Percentiles rank a stretch among this genome's conserved stretches.
These are phyloP conservation scores for Acronicta alni DNA, from an alignment of 2,888 invertebrate genomes.

Conservation along the genomic window DNA sequence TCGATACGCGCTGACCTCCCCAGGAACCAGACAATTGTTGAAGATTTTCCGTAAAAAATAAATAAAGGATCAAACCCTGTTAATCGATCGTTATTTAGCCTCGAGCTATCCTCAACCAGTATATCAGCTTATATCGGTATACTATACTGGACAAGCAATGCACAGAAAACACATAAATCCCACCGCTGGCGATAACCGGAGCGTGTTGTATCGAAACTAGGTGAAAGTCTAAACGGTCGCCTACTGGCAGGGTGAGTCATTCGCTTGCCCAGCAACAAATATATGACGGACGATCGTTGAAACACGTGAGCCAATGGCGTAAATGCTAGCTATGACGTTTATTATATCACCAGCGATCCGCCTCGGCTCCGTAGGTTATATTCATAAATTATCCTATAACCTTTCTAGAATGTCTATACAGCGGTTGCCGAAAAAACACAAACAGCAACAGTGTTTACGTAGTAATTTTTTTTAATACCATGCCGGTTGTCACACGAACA, in stretches of 20 bases:
- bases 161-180: conserved; percentile 18
- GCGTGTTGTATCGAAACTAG: conserved; percentile 35
- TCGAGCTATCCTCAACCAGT: background rate
- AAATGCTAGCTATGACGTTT: conserved; percentile 7
- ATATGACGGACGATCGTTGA: conserved; percentile 29
- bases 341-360: background rate
- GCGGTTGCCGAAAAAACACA: too few relatives aligned
- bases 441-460: too few relatives aligned
- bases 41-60: too few relatives aligned
- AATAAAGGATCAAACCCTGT: background rate
- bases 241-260: conserved; percentile 40
- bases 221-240: conserved; percentile 52
- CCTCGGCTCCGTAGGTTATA: too few relatives aligned
- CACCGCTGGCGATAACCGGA: conserved; percentile 37
- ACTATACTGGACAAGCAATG: conserved; percentile 33
- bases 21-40: too few relatives aligned
- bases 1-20: too few relatives aligned
- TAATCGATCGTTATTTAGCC: background rate
- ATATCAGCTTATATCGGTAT: background rate
- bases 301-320: background rate
- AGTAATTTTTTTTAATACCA: too few relatives aligned
- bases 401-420: too few relatives aligned
- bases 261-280: conserved; percentile 30
- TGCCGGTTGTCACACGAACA: too few relatives aligned
- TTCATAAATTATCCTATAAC: too few relatives aligned